Evolutionary conservation across 2,797 vertebrate genomes (phyloP).

Genomic region (Rallus crepitans): DNA sequence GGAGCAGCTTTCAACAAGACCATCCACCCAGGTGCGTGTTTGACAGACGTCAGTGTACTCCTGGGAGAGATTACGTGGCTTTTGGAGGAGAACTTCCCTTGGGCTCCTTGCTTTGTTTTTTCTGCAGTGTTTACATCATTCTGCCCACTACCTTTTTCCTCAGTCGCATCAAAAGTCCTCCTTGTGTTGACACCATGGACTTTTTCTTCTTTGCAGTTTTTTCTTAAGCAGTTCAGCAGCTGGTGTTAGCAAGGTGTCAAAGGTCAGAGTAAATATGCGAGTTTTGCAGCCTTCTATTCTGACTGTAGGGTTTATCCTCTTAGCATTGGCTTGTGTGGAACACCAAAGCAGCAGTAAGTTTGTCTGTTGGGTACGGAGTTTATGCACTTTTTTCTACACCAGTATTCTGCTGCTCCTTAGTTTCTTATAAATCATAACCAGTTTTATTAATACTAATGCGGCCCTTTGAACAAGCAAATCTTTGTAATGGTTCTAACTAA

Average conservation of each 20-base stretch:
- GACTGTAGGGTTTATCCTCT: background rate
- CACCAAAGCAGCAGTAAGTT: background rate
- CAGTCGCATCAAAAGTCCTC: background rate
- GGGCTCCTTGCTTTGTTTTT: conserved; percentile 20
- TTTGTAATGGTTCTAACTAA: background rate
- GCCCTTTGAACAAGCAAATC: background rate
- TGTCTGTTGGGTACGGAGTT: background rate
- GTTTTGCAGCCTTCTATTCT: background rate
- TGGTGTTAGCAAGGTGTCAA: background rate
- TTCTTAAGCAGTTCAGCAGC: background rate
- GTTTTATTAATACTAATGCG: background rate
- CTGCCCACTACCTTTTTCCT: background rate
- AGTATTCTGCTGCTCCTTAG: background rate
- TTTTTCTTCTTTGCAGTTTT: conserved; percentile 5
- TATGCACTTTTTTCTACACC: background rate
- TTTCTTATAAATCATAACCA: background rate
- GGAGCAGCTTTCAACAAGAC: conserved; percentile 1
- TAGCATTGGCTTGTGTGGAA: background rate
- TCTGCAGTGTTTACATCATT: conserved; percentile 21
- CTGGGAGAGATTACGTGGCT: background rate
- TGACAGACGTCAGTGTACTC: background rate
- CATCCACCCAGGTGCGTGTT: background rate
- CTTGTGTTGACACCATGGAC: background rate
- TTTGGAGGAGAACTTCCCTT: background rate
- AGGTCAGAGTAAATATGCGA: background rate